Conservation (phyloP, 2,797 vertebrate genomes). For the Hydrophis major region DNA sequence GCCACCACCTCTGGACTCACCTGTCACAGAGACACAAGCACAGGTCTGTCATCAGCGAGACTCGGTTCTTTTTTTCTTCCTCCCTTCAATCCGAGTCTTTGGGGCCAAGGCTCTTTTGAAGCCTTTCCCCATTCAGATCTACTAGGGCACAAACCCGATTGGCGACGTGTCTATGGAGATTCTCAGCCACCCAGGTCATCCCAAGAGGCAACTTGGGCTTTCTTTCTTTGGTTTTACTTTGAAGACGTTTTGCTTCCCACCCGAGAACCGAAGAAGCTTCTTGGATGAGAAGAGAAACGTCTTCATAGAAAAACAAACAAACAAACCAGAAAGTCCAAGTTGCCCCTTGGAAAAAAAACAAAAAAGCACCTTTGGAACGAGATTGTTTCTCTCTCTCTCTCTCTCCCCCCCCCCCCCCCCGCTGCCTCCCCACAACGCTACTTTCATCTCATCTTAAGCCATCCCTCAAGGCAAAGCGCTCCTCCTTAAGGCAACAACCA, state of each 20-base stretch:
- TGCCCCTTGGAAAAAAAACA: neutral
- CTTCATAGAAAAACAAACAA: neutral
- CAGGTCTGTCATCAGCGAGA: neutral
- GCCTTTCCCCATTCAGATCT: neutral
- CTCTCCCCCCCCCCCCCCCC: too few relatives aligned
- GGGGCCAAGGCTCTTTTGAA: neutral
- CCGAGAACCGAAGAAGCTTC: neutral
- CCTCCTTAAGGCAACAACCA: neutral
- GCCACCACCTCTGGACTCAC: slow-evolving; percentile 76
- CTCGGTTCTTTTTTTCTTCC: too few relatives aligned
- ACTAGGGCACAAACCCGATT: neutral
- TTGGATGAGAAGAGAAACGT: neutral
- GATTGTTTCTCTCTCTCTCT: too few relatives aligned
- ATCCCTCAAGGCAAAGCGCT: neutral
- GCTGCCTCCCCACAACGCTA: neutral
- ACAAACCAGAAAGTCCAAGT: neutral
- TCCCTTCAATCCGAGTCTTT: neutral
- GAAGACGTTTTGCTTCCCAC: neutral
- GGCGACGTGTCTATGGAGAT: neutral
- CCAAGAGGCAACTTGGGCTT: neutral
- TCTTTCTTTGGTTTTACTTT: neutral
- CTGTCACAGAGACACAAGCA: slow-evolving; percentile 48
- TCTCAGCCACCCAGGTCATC: neutral
- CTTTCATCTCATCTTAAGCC: neutral
- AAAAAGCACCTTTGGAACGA: too few relatives aligned